Evolutionary conservation across 2,888 invertebrate species (phyloP).

Genomic region (Peribatodes rhomboidaria): DNA sequence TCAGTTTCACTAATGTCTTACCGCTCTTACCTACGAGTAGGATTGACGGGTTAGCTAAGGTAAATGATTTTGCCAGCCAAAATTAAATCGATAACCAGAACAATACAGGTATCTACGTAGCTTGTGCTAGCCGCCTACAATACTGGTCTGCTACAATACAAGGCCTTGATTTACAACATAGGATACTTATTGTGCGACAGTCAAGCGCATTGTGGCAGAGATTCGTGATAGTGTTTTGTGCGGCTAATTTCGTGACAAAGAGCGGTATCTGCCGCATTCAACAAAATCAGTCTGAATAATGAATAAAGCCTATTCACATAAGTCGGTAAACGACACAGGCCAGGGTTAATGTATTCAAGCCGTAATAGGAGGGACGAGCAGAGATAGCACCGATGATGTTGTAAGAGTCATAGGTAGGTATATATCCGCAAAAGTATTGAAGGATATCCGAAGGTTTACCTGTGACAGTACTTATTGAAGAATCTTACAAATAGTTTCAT

Average conservation of each 20-base stretch:
- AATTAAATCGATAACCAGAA: neutral
- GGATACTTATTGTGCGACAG: conserved; percentile 19
- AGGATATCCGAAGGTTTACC: too few relatives aligned
- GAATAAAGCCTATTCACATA: conserved; percentile 7
- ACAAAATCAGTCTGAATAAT: conserved; percentile 16
- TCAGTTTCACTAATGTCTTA: too few relatives aligned
- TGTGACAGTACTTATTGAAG: too few relatives aligned
- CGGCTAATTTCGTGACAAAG: conserved; percentile 24
- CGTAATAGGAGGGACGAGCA: neutral
- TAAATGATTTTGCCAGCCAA: too few relatives aligned
- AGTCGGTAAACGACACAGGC: neutral
- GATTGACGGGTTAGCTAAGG: too few relatives aligned
- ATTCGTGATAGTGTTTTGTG: conserved; percentile 29
- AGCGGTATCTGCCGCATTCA: conserved; percentile 21
- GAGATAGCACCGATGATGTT: neutral
- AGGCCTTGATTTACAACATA: conserved; percentile 28
- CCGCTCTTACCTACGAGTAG: too few relatives aligned
- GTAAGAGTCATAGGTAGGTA: neutral
- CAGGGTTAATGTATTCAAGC: neutral
- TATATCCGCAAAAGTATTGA: neutral
- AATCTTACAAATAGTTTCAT: too few relatives aligned
- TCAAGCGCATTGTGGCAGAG: conserved; percentile 13
- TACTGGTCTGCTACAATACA: conserved; percentile 20
- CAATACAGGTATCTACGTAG: too few relatives aligned
- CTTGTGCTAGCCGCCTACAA: neutral